Conservation (phyloP, 92 coral and sea anemone genomes). For the Paragorgia papillata region DNA sequence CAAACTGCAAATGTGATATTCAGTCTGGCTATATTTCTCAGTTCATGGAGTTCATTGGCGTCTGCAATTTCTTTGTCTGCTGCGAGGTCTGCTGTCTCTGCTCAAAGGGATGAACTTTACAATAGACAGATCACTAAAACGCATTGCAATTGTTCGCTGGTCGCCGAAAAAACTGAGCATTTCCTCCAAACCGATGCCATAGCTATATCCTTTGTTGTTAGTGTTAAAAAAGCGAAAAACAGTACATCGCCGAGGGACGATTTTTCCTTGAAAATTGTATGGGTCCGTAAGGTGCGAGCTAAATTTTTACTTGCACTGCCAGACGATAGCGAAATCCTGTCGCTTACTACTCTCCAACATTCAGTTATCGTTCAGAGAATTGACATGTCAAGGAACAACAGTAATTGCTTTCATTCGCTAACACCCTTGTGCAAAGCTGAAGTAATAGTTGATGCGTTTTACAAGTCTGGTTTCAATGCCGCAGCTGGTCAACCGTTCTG, state of each 20-base stretch:
- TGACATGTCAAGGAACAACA: slow-evolving; percentile 23
- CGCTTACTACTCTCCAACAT: slow-evolving; percentile 73
- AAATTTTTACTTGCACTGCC: slow-evolving; percentile 90
- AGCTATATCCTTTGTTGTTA: slow-evolving; percentile 32
- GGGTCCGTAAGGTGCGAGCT: slow-evolving; percentile 80
- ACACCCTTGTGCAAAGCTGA: slow-evolving; percentile 15
- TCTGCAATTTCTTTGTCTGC: not conserved
- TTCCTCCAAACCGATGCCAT: slow-evolving; percentile 13
- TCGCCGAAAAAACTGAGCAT: not conserved
- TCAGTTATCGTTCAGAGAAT: slow-evolving; percentile 13
- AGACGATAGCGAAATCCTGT: slow-evolving; percentile 92
- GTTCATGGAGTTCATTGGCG: too few species aligned
- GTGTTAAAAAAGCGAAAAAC: not conserved
- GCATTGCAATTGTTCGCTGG: slow-evolving; percentile 28
- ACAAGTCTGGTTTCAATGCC: slow-evolving; percentile 8
- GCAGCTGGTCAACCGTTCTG: slow-evolving; percentile 26
- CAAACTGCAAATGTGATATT: not conserved
- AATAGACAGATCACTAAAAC: not conserved
- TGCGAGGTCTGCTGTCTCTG: too few species aligned
- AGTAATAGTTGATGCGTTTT: slow-evolving; percentile 31
- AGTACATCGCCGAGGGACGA: not conserved
- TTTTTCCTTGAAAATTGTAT: slow-evolving; percentile 51
- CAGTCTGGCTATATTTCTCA: not conserved
- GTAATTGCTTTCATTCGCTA: slow-evolving; percentile 13
- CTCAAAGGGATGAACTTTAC: not conserved